Percentiles rank a stretch among this genome's conserved stretches.
phyloP scores from a whole-genome alignment of 2,888 invertebrate genomes.

The Copidosoma aretas region DNA sequence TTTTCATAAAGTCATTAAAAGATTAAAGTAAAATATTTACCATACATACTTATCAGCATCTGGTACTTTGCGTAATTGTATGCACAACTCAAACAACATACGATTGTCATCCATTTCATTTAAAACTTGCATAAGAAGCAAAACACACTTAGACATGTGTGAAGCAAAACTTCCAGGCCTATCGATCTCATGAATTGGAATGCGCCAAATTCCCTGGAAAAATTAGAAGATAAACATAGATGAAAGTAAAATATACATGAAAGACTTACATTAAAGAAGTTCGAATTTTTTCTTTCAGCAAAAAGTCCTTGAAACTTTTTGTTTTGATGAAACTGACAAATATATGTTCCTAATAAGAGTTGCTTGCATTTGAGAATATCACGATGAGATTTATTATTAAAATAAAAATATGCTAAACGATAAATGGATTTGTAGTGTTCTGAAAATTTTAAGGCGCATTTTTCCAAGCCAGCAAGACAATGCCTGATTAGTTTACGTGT shows the following conservation, averaged over 20 bases:
- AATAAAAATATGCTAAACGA: conserved; percentile 83
- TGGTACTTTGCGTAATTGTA: conserved; percentile 80
- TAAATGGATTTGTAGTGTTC: conserved; percentile 94
- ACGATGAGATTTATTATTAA: conserved; percentile 73
- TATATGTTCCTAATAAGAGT: conserved; percentile 74
- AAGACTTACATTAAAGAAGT: conserved; percentile 83
- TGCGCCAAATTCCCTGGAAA: conserved; percentile 85
- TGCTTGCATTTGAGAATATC: conserved; percentile 75
- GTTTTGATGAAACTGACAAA: conserved; percentile 67
- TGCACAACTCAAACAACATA: conserved; percentile 78
- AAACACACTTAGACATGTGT: conserved; percentile 86
- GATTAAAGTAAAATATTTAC: not conserved
- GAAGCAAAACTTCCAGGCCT: conserved; percentile 90
- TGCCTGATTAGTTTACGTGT: conserved; percentile 67
- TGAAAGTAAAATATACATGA: not conserved
- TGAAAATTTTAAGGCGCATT: conserved; percentile 84
- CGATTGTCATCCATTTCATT: conserved; percentile 81
- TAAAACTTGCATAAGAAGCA: conserved; percentile 81
- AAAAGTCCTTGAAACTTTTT: conserved; percentile 82
- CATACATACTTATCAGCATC: conserved; percentile 80
- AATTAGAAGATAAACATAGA: not conserved
- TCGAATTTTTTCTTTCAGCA: conserved; percentile 80
- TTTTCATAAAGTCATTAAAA: not conserved
- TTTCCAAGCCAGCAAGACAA: conserved; percentile 80
- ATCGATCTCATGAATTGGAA: conserved; percentile 88